phyloP scores from a whole-genome alignment of 2,797 vertebrate genomes.

The Myiothlypis chrysogaster region DNA sequence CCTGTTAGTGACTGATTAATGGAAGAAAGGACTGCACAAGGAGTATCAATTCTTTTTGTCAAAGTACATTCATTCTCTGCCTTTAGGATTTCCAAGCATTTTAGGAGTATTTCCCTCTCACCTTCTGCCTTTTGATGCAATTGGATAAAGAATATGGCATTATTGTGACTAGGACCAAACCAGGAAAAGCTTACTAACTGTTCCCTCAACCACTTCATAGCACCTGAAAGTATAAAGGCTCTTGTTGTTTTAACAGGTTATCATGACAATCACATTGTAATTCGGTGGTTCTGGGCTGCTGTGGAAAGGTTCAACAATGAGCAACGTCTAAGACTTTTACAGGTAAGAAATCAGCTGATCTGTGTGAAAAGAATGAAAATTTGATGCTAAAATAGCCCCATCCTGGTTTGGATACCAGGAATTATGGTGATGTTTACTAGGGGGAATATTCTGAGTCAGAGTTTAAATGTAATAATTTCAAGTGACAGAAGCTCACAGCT shows the following conservation, averaged over 20 bases:
- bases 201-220: background rate
- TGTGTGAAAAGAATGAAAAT: background rate
- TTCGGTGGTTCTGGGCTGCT: slow-evolving; percentile 98
- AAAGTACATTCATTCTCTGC: background rate
- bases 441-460: background rate
- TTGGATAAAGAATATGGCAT: background rate
- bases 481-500: background rate
- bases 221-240: background rate
- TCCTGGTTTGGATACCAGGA: background rate
- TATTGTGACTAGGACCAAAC: background rate
- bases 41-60: background rate
- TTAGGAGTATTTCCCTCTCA: background rate
- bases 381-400: background rate
- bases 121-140: background rate
- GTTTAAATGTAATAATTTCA: background rate
- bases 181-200: background rate
- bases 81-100: background rate
- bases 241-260: slow-evolving; percentile 82
- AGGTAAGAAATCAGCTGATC: slow-evolving; percentile 77
- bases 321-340: slow-evolving; percentile 92
- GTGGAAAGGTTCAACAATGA: slow-evolving; percentile 99
- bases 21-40: background rate
- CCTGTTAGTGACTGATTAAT: background rate
- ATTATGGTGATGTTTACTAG: background rate
- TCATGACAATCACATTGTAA: slow-evolving; percentile 98